A percentile compares a stretch with the other conserved stretches of the same genome.
phyloP scores from a whole-genome alignment of 1,140 invertebrate genomes.

The Melitaea cinxia region DNA sequence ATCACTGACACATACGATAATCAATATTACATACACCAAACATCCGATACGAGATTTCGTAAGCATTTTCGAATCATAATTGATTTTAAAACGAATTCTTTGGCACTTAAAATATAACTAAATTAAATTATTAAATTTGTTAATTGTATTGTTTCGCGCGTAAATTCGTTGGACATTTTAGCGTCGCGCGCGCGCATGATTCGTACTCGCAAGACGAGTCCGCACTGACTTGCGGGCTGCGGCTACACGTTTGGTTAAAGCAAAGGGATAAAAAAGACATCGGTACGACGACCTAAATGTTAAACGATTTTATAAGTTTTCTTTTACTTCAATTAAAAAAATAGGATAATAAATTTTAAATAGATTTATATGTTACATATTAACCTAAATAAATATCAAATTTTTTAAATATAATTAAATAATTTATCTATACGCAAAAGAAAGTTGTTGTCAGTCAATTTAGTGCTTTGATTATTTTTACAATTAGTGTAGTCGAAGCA shows the following conservation, averaged over 20 bases:
- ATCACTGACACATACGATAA: slow-evolving; percentile 46
- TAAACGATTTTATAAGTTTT: slow-evolving; percentile 5
- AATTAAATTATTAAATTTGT: slow-evolving; percentile 9
- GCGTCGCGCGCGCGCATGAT: slow-evolving; percentile 39
- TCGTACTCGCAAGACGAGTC: slow-evolving; percentile 28
- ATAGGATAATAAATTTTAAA: background rate
- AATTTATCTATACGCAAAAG: too few species aligned
- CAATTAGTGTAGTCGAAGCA: too few species aligned
- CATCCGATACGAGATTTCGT: slow-evolving; percentile 43
- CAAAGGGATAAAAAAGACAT: slow-evolving; percentile 29
- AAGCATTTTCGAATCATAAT: slow-evolving; percentile 71
- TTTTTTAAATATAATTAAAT: too few species aligned
- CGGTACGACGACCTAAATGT: slow-evolving; percentile 17
- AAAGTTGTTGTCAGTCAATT: too few species aligned
- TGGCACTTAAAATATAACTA: slow-evolving; percentile 25
- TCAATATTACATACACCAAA: slow-evolving; percentile 46
- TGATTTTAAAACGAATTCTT: slow-evolving; percentile 43
- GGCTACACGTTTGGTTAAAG: background rate
- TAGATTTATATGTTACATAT: too few species aligned
- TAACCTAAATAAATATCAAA: too few species aligned
- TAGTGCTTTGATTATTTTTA: too few species aligned
- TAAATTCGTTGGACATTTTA: slow-evolving; percentile 37
- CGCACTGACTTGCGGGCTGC: slow-evolving; percentile 25
- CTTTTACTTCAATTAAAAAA: slow-evolving; percentile 10
- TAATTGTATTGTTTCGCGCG: slow-evolving; percentile 37